Conservation (phyloP, 2,113 vertebrate genomes). For the Takifugu bimaculatus region DNA sequence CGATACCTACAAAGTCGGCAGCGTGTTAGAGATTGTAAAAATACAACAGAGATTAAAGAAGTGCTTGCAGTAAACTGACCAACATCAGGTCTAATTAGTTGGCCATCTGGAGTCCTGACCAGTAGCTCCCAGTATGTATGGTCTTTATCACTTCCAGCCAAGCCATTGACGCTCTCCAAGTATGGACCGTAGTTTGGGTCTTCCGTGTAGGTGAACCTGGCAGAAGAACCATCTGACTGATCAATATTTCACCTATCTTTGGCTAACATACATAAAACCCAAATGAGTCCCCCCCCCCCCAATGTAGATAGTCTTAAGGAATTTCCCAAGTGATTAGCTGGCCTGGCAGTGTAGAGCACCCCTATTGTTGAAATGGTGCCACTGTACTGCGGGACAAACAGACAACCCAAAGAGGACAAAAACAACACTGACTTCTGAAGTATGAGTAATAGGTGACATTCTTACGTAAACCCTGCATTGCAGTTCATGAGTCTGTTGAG, state of each 20-base stretch:
- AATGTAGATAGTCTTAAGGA: too few species aligned
- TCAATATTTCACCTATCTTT: too few species aligned
- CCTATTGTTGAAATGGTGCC: too few species aligned
- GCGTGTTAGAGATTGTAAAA: background rate
- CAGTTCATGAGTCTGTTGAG: constrained; percentile 35
- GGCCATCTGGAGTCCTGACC: constrained; percentile 9
- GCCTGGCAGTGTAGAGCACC: too few species aligned
- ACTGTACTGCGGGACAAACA: too few species aligned
- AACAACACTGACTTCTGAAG: too few species aligned
- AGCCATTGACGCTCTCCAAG: constrained; percentile 50
- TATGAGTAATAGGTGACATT: too few species aligned
- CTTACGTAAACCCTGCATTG: constrained; percentile 37
- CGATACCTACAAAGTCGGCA: constrained; percentile 38
- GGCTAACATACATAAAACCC: too few species aligned
- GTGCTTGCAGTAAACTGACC: constrained; percentile 25
- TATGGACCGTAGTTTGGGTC: constrained; percentile 39
- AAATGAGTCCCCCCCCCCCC: too few species aligned
- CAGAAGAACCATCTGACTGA: background rate
- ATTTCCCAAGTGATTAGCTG: too few species aligned
- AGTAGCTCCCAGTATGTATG: constrained; percentile 50
- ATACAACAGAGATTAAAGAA: background rate
- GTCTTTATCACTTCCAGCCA: constrained; percentile 13
- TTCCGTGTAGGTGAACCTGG: constrained; percentile 38
- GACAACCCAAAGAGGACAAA: too few species aligned
- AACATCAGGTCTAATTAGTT: constrained; percentile 23